A percentile compares a stretch with the other conserved stretches of the same genome.
Conservation (phyloP, 2,113 vertebrate species). For the Pterocles gutturalis region DNA sequence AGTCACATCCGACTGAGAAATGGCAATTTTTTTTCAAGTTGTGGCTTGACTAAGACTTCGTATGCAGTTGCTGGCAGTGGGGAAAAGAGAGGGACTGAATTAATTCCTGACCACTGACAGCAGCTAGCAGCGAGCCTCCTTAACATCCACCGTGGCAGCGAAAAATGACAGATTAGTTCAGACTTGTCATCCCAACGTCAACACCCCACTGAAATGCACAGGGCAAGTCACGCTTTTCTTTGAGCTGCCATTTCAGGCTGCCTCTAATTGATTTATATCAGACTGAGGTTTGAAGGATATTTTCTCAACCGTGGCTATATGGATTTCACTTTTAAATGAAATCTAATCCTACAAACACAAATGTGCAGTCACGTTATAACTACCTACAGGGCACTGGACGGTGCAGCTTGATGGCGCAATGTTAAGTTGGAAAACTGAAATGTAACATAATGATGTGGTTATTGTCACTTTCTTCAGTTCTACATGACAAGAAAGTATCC, state of each 20-base stretch:
- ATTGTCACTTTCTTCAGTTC: not conserved
- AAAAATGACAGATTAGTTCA: not conserved
- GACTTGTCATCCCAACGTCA: not conserved
- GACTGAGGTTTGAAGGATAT: not conserved
- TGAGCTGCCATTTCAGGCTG: not conserved
- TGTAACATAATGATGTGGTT: too few relatives aligned
- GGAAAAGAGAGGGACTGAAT: not conserved
- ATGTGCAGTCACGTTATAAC: not conserved
- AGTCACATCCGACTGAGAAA: accelerated
- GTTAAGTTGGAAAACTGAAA: not conserved
- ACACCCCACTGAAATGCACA: not conserved
- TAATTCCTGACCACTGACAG: not conserved
- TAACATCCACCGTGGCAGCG: not conserved
- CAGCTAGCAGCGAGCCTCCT: not conserved
- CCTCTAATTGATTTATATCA: not conserved
- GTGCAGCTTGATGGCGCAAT: not conserved
- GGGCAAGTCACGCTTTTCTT: not conserved
- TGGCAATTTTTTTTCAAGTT: not conserved
- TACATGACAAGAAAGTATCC: not conserved
- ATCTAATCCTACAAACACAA: not conserved
- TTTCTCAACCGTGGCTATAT: not conserved
- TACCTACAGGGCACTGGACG: not conserved
- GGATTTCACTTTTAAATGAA: not conserved
- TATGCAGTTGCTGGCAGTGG: not conserved
- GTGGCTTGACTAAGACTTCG: not conserved